These are phyloP conservation scores for Phenacoccus solenopsis DNA, from an alignment of 1,140 invertebrate species.

Conservation along the genomic window DNA sequence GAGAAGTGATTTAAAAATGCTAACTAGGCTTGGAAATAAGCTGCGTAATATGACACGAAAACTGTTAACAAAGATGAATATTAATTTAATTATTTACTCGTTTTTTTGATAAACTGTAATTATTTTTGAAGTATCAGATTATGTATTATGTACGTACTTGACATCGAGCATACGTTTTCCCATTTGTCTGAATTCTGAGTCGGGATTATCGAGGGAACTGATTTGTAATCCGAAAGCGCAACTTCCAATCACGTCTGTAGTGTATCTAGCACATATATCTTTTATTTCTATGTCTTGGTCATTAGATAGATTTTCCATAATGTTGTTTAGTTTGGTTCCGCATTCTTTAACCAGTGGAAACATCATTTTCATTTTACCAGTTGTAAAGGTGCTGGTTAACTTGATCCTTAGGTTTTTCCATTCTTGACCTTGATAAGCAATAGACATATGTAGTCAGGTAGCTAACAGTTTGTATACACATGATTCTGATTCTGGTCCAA, in stretches of 20 bases:
- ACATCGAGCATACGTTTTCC: slow-evolving; percentile 24
- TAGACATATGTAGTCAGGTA: too few relatives aligned
- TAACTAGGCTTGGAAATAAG: too few relatives aligned
- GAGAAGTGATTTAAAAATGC: too few relatives aligned
- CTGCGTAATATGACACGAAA: too few relatives aligned
- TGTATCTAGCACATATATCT: not conserved
- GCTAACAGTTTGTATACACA: too few relatives aligned
- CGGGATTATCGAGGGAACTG: slow-evolving; percentile 28
- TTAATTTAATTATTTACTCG: too few relatives aligned
- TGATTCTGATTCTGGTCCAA: too few relatives aligned
- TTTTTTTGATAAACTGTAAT: too few relatives aligned
- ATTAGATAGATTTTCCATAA: not conserved
- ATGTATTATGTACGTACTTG: not conserved
- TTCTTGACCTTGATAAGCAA: not conserved
- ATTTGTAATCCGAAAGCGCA: slow-evolving; percentile 32
- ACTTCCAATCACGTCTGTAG: slow-evolving; percentile 30
- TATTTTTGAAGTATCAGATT: too few relatives aligned
- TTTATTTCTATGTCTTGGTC: not conserved
- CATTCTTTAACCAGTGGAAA: slow-evolving; percentile 36
- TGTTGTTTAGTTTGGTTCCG: not conserved
- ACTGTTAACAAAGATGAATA: too few relatives aligned
- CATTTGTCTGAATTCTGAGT: slow-evolving; percentile 28
- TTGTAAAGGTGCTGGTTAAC: slow-evolving; percentile 42
- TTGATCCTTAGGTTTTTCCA: slow-evolving; percentile 31
- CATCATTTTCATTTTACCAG: slow-evolving; percentile 43